Base-by-base conservation (phyloP, 92 coral and sea anemone genomes). In the Virgularia gustaviana region DNA sequence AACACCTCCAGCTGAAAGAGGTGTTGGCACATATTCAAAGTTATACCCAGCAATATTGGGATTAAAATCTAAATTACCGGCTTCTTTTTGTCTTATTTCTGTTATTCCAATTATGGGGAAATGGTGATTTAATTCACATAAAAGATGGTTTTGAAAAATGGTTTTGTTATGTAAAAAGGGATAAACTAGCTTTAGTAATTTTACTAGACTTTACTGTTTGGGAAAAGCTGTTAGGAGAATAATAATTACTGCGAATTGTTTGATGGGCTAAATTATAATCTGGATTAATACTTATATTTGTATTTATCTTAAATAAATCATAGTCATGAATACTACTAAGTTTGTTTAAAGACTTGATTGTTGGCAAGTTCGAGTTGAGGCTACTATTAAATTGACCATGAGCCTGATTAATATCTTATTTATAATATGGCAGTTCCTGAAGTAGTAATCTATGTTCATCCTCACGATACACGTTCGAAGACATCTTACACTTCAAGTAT, bases 11-110 rank as follows among this genome's bases (percentile, higher is more conserved):
- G 86, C 54, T 22, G 83, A 24, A 28, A 85, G 65, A 63, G 86
- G 81, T 36, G 90, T 85, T 35, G 86, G 83, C 8, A 63, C 78
- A 80, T 37, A 81, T 47, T 85, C 86, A 77, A 85, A 85, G 7
- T 65, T 70, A 63, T 85, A 85, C 15, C 70, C 75, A 10, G 79
- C 59, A 11, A 85, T 57, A 10, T 57, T 37, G 13, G 67, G 78
- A 41, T 85, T 77, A 44, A 63, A 81, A 37, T 63, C 57, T 3
- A 72, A 35, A 29, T 12, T 22, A 54, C 58, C 53, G 19, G 44
- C 47, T 19, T 63, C 44, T 15, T 49, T 49, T 31, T 81, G 81
- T 62, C 67, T 72, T 2, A 81, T 85, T 81, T 81, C 86, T n/a
- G 89, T 75, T 4, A 85, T 36, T 6, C 85, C 83, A 1, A 85